Base-by-base conservation (phyloP, 2,888 invertebrate genomes). In the Melanostoma scalare region DNA sequence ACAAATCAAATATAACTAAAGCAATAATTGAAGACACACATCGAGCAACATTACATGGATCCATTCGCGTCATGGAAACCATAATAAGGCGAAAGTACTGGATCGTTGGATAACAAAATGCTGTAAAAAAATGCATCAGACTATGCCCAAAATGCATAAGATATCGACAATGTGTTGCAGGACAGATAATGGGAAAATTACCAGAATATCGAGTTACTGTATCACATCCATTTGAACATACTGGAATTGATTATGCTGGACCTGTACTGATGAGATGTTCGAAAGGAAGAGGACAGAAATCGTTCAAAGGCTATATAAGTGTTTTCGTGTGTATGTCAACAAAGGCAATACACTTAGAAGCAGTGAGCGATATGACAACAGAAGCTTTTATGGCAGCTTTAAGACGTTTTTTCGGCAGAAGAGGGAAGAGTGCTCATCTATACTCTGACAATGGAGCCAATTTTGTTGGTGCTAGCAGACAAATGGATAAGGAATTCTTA, bases 261-360 rank as follows among this genome's bases (percentile, higher is more conserved):
- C 78, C 84, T 4, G n/a, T 78, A 2, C 55, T 65, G 3, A 65
- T 78, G 38, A 38, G 42, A 36, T 67, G n/a, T 6, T 63, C 69
- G 8, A 55, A 56, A 20, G 65, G 65, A n/a, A 31, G 65, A 65
- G 76, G 73, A 9, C 73, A 71, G 20, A 77, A 60, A 52, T 44
- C 60, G 3, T 75, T 48, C 31, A 85, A 86, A 63, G 69, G 80
- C 9, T 75, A 81, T 30, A 63, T 85, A 6, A 58, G 71, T 6
- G 68, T 81, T 10, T 77, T 85, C 53, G 67, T 79, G 6, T 82
- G 76, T 36, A 69, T 85, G 73, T 33, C 78, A n/a, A 81, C 78
- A 6, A 73, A 72, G 30, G 76, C 73, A 6, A 55, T 80, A 38
- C 65, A 69, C 65, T 35, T 85, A 53, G 78, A 78, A 50, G 48